Conservation (phyloP, 1,140 invertebrate species). For the Ctenoplectra terminalis region DNA sequence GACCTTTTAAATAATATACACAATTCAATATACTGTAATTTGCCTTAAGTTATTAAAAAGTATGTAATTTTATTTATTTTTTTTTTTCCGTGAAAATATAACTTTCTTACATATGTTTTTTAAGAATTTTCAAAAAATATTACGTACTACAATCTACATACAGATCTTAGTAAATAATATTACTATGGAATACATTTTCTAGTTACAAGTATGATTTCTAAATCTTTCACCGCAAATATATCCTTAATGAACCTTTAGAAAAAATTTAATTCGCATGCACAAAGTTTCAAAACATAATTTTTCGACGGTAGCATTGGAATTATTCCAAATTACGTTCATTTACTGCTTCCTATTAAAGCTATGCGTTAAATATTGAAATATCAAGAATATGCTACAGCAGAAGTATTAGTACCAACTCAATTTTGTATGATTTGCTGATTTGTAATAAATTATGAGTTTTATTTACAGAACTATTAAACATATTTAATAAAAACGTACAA, state of each 20-base stretch:
- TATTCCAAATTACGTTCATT: background rate
- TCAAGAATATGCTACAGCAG: background rate
- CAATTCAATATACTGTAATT: background rate
- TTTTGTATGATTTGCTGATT: conserved; percentile 34
- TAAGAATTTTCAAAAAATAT: conserved; percentile 60
- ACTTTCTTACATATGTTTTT: conserved; percentile 12
- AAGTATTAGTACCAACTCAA: conserved; percentile 19
- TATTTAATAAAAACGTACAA: conserved; percentile 36
- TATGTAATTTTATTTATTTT: background rate
- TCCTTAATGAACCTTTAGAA: background rate
- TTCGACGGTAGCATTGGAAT: background rate
- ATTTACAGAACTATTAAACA: background rate
- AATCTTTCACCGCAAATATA: background rate
- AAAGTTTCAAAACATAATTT: background rate
- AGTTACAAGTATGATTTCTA: background rate
- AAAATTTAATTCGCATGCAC: background rate
- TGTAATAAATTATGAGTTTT: conserved; percentile 30
- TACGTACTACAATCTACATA: conserved; percentile 48
- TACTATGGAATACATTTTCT: conserved; percentile 29
- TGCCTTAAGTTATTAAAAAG: background rate
- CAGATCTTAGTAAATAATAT: conserved; percentile 36
- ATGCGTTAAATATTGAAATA: background rate
- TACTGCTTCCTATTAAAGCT: background rate
- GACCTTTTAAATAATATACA: background rate
- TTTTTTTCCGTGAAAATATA: conserved; percentile 1